Conservation (phyloP, 2,888 invertebrate species). For the Mesopsocus fuscifrons region DNA sequence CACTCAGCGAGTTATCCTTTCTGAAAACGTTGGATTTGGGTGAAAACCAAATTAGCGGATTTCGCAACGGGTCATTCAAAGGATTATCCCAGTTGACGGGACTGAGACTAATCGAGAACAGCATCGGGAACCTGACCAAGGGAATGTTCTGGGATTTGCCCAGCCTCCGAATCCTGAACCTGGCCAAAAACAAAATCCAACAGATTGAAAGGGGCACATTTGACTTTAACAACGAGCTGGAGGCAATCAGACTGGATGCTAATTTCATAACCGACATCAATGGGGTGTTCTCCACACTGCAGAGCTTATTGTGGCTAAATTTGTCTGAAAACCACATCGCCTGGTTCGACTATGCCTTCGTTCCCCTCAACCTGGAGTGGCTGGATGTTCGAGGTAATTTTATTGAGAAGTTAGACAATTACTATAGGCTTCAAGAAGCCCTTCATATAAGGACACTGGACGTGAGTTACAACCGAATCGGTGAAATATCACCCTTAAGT, state of each 20-base stretch:
- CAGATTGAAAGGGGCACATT: constrained; percentile 70
- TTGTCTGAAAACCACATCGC: constrained; percentile 79
- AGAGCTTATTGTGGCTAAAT: constrained; percentile 72
- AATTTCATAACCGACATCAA: constrained; percentile 79
- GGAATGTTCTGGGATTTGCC: constrained; percentile 78
- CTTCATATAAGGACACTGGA: constrained; percentile 59
- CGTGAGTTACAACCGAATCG: constrained; percentile 75
- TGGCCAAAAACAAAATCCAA: constrained; percentile 76
- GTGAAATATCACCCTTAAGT: constrained; percentile 61
- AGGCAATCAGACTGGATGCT: constrained; percentile 72
- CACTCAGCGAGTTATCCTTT: constrained; percentile 59
- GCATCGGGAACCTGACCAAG: constrained; percentile 62
- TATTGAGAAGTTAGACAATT: constrained; percentile 72
- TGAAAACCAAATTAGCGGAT: constrained; percentile 71
- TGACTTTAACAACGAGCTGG: constrained; percentile 57
- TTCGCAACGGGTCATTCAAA: constrained; percentile 68
- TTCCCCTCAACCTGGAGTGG: constrained; percentile 77
- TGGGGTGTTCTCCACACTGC: constrained; percentile 68
- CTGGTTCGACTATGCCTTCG: constrained; percentile 86
- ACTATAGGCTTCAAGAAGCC: constrained; percentile 67
- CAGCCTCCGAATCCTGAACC: constrained; percentile 65
- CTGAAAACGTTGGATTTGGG: constrained; percentile 78
- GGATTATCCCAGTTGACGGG: constrained; percentile 75
- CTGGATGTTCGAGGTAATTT: constrained; percentile 80
- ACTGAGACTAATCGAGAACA: constrained; percentile 74